These are phyloP conservation scores for Diorhabda sublineata DNA, from an alignment of 1,140 invertebrate species.

Conservation along the genomic window DNA sequence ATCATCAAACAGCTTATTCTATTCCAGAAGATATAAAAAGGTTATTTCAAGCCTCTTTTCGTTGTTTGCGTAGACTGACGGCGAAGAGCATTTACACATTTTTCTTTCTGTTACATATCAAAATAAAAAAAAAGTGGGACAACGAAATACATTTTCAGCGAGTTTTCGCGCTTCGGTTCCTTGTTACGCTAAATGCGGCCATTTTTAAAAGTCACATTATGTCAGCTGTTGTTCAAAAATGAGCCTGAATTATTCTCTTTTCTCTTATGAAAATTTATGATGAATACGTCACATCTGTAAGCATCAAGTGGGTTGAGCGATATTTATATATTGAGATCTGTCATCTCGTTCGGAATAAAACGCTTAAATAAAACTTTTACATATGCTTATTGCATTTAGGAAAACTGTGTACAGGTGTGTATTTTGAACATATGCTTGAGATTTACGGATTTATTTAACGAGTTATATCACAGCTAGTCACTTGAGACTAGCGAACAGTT, in stretches of 20 bases:
- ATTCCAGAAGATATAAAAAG: constrained; percentile 9
- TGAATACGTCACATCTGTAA: constrained; percentile 11
- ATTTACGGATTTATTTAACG: too few relatives aligned
- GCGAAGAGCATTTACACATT: constrained; percentile 10
- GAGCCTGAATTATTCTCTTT: constrained; percentile 9
- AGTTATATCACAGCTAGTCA: too few relatives aligned
- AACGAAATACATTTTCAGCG: constrained; percentile 11
- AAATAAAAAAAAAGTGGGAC: constrained; percentile 8
- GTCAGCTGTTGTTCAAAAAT: constrained; percentile 11
- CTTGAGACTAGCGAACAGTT: too few relatives aligned
- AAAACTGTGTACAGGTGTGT: too few relatives aligned
- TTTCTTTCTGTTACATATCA: constrained; percentile 10
- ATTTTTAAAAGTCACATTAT: constrained; percentile 16
- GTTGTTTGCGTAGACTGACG: constrained; percentile 7
- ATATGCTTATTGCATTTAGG: background rate
- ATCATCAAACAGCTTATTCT: constrained; percentile 8
- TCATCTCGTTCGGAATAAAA: constrained; percentile 6
- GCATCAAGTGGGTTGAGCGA: constrained; percentile 4
- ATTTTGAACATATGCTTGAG: too few relatives aligned
- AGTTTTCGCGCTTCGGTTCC: constrained; percentile 16
- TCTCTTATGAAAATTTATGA: constrained; percentile 7
- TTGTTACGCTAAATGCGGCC: constrained; percentile 10
- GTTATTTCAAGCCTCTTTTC: constrained; percentile 9
- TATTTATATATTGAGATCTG: constrained; percentile 10
- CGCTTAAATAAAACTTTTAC: background rate